A percentile compares a stretch with the other conserved stretches of the same genome.
Evolutionary conservation across 2,113 vertebrate species (phyloP).

Genomic region (Ctenodactylus gundi): DNA sequence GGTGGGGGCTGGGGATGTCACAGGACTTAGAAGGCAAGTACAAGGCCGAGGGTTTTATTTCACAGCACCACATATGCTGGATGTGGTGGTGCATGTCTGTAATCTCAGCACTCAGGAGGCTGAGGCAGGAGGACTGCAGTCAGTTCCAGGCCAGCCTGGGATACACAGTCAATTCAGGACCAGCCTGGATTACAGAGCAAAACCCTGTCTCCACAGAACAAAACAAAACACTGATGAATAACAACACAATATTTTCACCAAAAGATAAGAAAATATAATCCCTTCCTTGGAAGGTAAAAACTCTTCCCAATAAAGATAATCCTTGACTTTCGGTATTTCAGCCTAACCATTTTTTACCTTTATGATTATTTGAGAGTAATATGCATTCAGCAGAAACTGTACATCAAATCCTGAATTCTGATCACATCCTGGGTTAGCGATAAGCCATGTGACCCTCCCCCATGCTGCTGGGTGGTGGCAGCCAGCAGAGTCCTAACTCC

Average conservation of each 20-base stretch:
- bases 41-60: too few species aligned
- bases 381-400: neutral
- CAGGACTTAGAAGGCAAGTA: too few species aligned
- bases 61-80: too few species aligned
- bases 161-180: too few species aligned
- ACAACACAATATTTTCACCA: neutral
- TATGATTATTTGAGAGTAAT: neutral
- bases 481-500: neutral
- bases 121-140: too few species aligned
- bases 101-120: too few species aligned
- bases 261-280: conserved; percentile 6
- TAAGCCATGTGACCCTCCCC: neutral
- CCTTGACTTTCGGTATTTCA: neutral
- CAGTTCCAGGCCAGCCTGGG: too few species aligned
- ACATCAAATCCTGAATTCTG: neutral
- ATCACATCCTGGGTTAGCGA: neutral
- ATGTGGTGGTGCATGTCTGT: too few species aligned
- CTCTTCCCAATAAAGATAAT: neutral
- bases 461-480: neutral
- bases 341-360: neutral
- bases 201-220: too few species aligned
- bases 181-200: too few species aligned
- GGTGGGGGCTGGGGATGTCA: conserved; percentile 2
- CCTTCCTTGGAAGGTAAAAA: neutral
- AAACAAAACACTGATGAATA: too few species aligned